Base-by-base conservation (phyloP, 2,888 invertebrate species). In the Ormyrus thymus region DNA sequence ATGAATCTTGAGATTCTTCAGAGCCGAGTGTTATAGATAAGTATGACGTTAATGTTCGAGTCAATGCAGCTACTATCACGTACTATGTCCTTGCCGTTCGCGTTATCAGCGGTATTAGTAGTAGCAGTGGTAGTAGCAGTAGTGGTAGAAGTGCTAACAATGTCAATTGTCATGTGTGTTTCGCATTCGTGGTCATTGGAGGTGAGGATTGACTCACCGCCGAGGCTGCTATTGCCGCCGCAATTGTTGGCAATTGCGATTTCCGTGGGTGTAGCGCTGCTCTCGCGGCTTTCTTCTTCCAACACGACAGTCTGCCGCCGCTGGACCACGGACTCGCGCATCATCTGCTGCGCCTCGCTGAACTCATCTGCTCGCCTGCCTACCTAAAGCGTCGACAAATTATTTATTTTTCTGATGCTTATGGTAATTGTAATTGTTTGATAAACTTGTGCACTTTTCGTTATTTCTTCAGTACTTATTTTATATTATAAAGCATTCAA, bases 301-400 rank as follows among this genome's bases (percentile, higher is more conserved):
- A 84, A 81, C 50, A 86, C 82, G 29, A 86, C 87, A 79, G 86
- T 85, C 58, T 89, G 88, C 71, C 88, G 87, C 45, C 90, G 87
- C 61, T 89, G 87, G 11, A 86, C 85, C 86, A 96, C 95, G 88
- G 94, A 94, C 84, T 95, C 94, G 85, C 95, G 93, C 83, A 95
- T 93, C 88, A 94, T 93, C 87, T 94, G 94, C 89, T 97, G 96
- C 82, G 94, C 95, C 83, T 95, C 95, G 8, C 95, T 94, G 89
- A 96, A 96, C 86, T 94, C 94, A 84, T 95, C 95, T 64, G 95
- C 93, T 81, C 96, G 91, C 83, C 95, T 93, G 8, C 96, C 96
- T 78, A 96, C 95, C 89, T 91, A 29, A 29, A 29, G 29, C 29
- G 29, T 29, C 29, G 29, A 29, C 29, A 29, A 3, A 29, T 29